A percentile compares a stretch with the other conserved stretches of the same genome.
Evolutionary conservation across 23 tunicate genomes (phyloP).

Genomic region (Halocynthia roretzi): DNA sequence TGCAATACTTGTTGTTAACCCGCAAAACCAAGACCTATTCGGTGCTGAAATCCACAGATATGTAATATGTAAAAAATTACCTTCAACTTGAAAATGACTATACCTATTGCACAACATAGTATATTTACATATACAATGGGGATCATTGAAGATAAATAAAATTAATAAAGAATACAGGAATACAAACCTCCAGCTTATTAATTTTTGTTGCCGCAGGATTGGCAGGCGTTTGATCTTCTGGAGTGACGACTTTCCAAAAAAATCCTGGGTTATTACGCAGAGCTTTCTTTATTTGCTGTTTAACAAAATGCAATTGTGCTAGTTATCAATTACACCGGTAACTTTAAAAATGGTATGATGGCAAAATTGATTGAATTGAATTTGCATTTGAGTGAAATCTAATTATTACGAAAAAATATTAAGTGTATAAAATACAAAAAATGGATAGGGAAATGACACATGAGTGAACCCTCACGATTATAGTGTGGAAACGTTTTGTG

Average conservation of each 20-base stretch:
- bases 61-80: no score
- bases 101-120: no score
- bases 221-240: slow-evolving; percentile 18
- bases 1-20: no score
- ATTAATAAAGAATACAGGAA: no score
- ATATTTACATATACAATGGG: no score
- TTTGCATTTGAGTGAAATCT: neutral
- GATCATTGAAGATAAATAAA: no score
- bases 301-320: neutral
- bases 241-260: slow-evolving; percentile 40
- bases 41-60: no score
- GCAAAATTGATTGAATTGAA: neutral
- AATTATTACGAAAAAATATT: neutral
- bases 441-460: neutral
- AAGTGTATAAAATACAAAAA: neutral
- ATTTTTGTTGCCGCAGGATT: neutral
- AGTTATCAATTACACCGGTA: neutral
- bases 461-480: neutral
- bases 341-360: neutral
- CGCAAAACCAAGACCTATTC: no score
- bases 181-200: no score
- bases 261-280: slow-evolving; percentile 48
- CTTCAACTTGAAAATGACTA: no score
- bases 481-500: no score
- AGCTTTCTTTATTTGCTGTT: slow-evolving; percentile 56